Conservation (phyloP, 2,888 invertebrate genomes). For the Carpatolechia fugitivella region DNA sequence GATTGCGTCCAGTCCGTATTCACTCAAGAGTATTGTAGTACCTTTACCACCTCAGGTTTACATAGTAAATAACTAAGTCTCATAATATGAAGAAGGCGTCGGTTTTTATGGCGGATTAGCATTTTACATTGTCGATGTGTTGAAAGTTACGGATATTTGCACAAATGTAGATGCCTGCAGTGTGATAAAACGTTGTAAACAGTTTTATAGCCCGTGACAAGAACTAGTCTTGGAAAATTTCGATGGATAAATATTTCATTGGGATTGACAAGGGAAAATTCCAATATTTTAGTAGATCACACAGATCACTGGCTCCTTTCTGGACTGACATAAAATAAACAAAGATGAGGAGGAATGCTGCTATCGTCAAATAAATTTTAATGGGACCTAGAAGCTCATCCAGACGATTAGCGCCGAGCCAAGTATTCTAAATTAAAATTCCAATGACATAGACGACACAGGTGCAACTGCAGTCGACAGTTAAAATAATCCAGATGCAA, state of each 20-base stretch:
- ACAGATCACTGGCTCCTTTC: too few relatives aligned
- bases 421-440: conserved; percentile 7
- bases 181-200: background rate
- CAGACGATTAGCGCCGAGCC: background rate
- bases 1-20: too few relatives aligned
- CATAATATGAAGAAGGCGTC: background rate
- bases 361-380: background rate
- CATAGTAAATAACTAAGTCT: too few relatives aligned
- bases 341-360: background rate
- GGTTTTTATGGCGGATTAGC: conserved; percentile 2
- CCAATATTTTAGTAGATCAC: too few relatives aligned
- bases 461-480: background rate
- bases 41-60: too few relatives aligned
- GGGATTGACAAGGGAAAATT: background rate
- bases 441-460: background rate
- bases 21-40: too few relatives aligned
- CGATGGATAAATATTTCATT: background rate
- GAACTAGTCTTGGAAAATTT: background rate
- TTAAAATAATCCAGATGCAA: background rate
- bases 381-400: background rate
- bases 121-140: conserved; percentile 2
- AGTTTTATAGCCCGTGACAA: background rate
- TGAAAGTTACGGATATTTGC: conserved; percentile 3
- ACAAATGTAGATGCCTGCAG: background rate
- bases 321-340: background rate